Evolutionary conservation across 30 jellyfish, hydroid and myxozoan genomes (phyloP).

Genomic region (Cassiopea andromeda): DNA sequence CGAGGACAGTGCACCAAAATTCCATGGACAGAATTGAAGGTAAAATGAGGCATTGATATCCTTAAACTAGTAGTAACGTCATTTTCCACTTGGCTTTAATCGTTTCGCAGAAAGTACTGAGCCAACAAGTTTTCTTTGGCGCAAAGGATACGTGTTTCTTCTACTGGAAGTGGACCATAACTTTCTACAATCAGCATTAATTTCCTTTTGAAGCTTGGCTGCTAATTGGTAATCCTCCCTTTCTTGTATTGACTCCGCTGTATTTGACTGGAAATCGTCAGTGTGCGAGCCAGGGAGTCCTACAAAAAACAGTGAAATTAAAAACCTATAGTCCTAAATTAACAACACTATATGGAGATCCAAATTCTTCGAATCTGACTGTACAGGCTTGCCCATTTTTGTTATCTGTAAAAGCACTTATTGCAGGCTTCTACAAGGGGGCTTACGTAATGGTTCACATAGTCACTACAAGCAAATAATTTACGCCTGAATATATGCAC

Average conservation of each 20-base stretch:
- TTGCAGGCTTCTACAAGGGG: too few relatives aligned
- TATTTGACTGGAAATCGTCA: background rate
- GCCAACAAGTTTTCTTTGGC: background rate
- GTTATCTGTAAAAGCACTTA: background rate
- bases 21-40: too few relatives aligned
- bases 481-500: too few relatives aligned
- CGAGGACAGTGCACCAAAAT: too few relatives aligned
- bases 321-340: too few relatives aligned
- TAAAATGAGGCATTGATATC: too few relatives aligned
- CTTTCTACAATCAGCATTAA: constrained; percentile 35
- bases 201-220: constrained; percentile 46
- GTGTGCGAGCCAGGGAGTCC: background rate
- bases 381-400: background rate
- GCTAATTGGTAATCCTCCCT: constrained; percentile 60
- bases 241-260: constrained; percentile 40
- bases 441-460: too few relatives aligned
- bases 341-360: too few relatives aligned
- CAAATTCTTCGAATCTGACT: background rate
- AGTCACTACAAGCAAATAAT: too few relatives aligned
- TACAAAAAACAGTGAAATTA: background rate
- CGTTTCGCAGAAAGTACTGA: too few relatives aligned
- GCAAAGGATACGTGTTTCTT: constrained; percentile 26
- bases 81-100: too few relatives aligned
- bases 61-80: too few relatives aligned
- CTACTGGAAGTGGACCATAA: background rate